Conservation (phyloP, 1,140 invertebrate genomes). For the Zaprionus nigranus region DNA sequence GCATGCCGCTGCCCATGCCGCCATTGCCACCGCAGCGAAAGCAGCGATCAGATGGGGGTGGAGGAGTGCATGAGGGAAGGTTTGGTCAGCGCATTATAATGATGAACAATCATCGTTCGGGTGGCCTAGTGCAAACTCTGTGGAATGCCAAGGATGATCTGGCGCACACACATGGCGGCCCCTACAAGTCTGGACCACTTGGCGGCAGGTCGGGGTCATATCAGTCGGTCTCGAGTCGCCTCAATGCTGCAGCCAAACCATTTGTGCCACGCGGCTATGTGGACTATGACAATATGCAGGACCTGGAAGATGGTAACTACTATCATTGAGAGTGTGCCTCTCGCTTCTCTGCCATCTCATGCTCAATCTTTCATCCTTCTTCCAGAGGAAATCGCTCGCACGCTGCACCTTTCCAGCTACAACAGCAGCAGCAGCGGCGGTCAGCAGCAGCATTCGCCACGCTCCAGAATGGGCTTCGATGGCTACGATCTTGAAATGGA, state of each 20-base stretch:
- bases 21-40: constrained; percentile 64
- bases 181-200: constrained; percentile 4
- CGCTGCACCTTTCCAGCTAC: constrained; percentile 57
- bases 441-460: neutral
- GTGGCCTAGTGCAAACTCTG: constrained; percentile 5
- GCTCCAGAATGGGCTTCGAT: constrained; percentile 33
- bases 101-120: constrained; percentile 47
- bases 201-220: neutral
- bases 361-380: neutral
- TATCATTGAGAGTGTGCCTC: neutral
- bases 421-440: constrained; percentile 9
- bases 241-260: constrained; percentile 47
- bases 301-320: constrained; percentile 77
- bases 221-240: constrained; percentile 14
- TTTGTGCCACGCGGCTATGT: constrained; percentile 75
- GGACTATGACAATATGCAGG: constrained; percentile 81
- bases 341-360: too few relatives aligned
- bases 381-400: constrained; percentile 66
- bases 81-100: constrained; percentile 59
- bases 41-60: constrained; percentile 68
- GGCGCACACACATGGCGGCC: constrained; percentile 3
- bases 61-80: constrained; percentile 14
- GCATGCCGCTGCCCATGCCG: constrained; percentile 22
- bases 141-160: constrained; percentile 48
- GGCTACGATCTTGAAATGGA: constrained; percentile 49